Evolutionary conservation across 2,888 invertebrate genomes (phyloP).

Genomic region (Sesia bembeciformis): DNA sequence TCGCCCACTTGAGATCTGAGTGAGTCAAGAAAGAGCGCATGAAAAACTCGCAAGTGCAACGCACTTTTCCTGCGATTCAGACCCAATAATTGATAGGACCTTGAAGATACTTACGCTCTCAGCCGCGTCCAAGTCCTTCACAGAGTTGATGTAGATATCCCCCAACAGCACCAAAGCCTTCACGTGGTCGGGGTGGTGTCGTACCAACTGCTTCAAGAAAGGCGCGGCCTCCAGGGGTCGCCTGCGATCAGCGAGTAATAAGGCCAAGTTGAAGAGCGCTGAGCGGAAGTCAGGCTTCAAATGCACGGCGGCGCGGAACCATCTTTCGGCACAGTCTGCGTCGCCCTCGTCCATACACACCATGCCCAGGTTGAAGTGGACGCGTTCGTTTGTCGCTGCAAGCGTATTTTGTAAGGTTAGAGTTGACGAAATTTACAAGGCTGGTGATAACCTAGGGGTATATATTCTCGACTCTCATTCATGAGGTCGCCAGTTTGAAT

Average conservation of each 20-base stretch:
- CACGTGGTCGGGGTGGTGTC: conserved; percentile 93
- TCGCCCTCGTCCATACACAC: conserved; percentile 96
- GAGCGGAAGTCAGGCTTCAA: conserved; percentile 92
- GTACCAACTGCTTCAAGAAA: conserved; percentile 91
- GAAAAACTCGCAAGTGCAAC: no score
- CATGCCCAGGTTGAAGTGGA: conserved; percentile 97
- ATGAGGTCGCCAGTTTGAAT: no score
- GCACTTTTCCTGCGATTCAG: no score
- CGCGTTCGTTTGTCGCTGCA: conserved; percentile 86
- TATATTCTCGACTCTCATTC: no score
- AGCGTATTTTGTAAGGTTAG: no score
- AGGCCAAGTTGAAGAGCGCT: conserved; percentile 94
- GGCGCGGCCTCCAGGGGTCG: conserved; percentile 94
- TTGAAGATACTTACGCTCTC: conserved; percentile 81
- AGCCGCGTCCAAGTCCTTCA: conserved; percentile 94
- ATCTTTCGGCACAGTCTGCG: conserved; percentile 89
- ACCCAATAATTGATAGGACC: no score
- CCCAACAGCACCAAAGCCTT: conserved; percentile 95
- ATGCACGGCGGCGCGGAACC: conserved; percentile 92
- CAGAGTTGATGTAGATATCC: conserved; percentile 96
- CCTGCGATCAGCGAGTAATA: conserved; percentile 90
- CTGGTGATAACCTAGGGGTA: no score
- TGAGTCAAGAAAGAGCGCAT: no score
- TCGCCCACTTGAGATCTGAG: no score
- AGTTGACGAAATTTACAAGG: no score